Evolutionary conservation across 2,113 vertebrate genomes (phyloP), one percentile per base, ranked within the genome.

Genomic region (Speoplatyrhinus poulsoni): DNA sequence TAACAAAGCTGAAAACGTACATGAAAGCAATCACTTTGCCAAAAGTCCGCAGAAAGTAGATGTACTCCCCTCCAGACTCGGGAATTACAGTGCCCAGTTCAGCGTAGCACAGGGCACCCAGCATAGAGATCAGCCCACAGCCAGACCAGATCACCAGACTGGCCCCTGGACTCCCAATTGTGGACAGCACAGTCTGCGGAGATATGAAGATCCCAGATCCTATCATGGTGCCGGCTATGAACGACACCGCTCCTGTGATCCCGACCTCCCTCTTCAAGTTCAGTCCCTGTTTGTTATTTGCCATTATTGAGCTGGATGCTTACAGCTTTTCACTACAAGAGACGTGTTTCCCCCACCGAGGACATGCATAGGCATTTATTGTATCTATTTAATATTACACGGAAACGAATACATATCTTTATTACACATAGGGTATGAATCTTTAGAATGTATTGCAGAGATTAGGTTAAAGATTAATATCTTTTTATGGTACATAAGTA

Each of bases 11-110:
- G 59, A 94, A 94, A 54, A 88, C 85, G 0, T 91, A 94, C 71
- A 94, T 74, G 58, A 96, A 96, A 60, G 94, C 93, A 46, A 93
- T 85, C 57, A 93, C 75, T 62, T 90, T 87, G 54, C 95, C 94
- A 32, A 90, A 90, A 32, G 84, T 95, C 65, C 86, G 74, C 69
- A 95, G 82, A 56, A 96, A 92, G 81, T 95, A 98, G 72, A 95
- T 87, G 33, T 94, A 96, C 6, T 96, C 94, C 11, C 85, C 94
- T 12, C 95, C 94, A 1, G 95, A 96, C 53, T 96, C 90, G 36
- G 92, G 90, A 56, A 98, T 93, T 62, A 94, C 65, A 1, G 94
- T 94, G 33, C 95, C 94, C 64, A 98, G 88, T 70, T 96, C 95
- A 49, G 92, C 93, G 0, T 94, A 96, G 1, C 93, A 94, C 70